Percentiles rank a stretch among this genome's conserved stretches.
Conservation (phyloP, 2,888 invertebrate species). For the Ichneumoninae sp. region DNA sequence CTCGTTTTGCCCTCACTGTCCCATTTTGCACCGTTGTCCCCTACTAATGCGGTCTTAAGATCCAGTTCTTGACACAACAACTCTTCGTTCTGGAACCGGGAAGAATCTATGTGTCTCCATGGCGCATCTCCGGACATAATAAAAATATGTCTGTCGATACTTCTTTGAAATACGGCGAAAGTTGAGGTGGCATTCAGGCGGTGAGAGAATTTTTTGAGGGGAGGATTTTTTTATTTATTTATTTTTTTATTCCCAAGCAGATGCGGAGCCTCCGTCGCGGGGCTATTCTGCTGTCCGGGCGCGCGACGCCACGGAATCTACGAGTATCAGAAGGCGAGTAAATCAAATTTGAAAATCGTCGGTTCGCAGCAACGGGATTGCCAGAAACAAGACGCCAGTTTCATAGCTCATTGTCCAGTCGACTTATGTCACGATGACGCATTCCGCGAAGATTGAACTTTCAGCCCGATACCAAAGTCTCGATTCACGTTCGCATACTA, state of each 20-base stretch:
- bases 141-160: background rate
- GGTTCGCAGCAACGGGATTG: background rate
- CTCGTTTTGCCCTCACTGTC: no score
- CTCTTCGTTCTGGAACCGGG: background rate
- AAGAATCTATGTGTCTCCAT: background rate
- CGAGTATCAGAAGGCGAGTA: slow-evolving; percentile 82
- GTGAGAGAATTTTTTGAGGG: slow-evolving; percentile 9
- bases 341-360: slow-evolving; percentile 82
- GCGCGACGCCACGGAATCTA: slow-evolving; percentile 72
- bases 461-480: background rate
- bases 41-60: background rate
- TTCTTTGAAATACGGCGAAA: background rate
- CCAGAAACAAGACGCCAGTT: background rate
- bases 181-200: background rate
- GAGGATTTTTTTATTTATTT: no score
- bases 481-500: background rate
- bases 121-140: background rate
- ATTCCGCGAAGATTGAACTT: background rate
- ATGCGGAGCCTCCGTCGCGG: slow-evolving; percentile 6
- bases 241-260: background rate
- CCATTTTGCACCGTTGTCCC: no score
- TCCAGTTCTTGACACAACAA: background rate
- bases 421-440: no score
- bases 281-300: background rate
- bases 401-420: no score